Base-by-base conservation (phyloP, 1,140 invertebrate species). In the Zaprionus inermis region DNA sequence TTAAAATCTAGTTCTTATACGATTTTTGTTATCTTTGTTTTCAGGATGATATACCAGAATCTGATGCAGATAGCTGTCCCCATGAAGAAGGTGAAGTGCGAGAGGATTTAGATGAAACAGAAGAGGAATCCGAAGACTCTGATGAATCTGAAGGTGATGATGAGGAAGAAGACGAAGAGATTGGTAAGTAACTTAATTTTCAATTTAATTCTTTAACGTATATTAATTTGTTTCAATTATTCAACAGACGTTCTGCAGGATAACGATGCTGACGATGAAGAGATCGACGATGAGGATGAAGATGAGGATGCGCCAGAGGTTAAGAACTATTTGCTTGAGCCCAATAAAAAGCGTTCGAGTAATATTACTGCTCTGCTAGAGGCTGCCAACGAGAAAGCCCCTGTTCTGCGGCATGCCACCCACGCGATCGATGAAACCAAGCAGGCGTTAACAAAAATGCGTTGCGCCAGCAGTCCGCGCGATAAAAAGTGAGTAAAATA, bases 361-460 rank as follows among this genome's bases (percentile, higher is more conserved):
- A 91, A 91, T 72, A 71, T 91, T 56, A 78, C 82, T 58, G 89
- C 84, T 41, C 74, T 92, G 18, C 81, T 92, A 58, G 89, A 91
- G 68, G 90, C 90, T 52, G 90, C 90, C 79, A 96, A 97, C 85
- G 95, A 96, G 76, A 96, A 96, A 91, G 76, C 89, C 12, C 92
- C 92, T 14, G 92, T 92, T 55, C 76, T 92, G 60, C 80, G 91
- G 9, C 86, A 91, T 73, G 92, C 91, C 49, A 92, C 91, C 16
- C 80, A 93, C 95, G 92, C 98, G 56, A 94, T 99, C 73, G 98
- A 98, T 94, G 98, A 99, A 94, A 98, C 98, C 54, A 98, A 98
- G 57, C 97, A 98, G 76, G 97, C 98, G 63, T 94, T 99, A 52
- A 98, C 97, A 59, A 96, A 97, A 91, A 99, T 98, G 98, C 95